These are phyloP conservation scores for Sylvietta virens DNA, from an alignment of 2,113 vertebrate genomes.

Conservation along the genomic window DNA sequence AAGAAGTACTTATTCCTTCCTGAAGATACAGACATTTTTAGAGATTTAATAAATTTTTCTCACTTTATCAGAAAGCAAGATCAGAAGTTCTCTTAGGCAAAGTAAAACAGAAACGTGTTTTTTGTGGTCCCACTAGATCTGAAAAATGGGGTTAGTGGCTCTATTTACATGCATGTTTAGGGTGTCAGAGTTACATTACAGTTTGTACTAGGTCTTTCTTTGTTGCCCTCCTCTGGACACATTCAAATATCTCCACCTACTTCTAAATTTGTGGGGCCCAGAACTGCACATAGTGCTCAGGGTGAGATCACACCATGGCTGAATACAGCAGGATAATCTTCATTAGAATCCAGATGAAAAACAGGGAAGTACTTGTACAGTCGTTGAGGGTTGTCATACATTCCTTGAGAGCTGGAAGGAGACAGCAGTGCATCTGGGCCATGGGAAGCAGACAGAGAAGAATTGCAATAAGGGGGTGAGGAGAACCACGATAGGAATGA, in stretches of 20 bases:
- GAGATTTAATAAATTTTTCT: neutral
- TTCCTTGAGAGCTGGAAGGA: neutral
- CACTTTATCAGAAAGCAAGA: neutral
- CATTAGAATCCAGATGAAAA: neutral
- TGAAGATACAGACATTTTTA: neutral
- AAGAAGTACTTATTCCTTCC: neutral
- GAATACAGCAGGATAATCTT: neutral
- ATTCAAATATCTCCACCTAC: neutral
- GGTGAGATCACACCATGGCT: accelerated
- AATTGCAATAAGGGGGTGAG: neutral
- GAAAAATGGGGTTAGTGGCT: neutral
- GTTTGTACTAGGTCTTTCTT: neutral
- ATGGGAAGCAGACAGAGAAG: neutral
- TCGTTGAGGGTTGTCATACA: neutral
- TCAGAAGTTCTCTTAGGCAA: neutral
- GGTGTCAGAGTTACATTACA: neutral
- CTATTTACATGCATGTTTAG: neutral
- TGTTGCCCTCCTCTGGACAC: neutral
- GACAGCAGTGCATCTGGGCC: neutral
- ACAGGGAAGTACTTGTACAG: neutral
- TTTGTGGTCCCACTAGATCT: neutral
- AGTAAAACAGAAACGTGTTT: neutral
- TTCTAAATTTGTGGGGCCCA: neutral
- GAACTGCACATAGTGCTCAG: neutral
- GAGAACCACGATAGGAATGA: neutral